Evolutionary conservation across 1,140 invertebrate species (phyloP), one percentile per base, ranked within the genome.

Genomic region (Ceratitis capitata): DNA sequence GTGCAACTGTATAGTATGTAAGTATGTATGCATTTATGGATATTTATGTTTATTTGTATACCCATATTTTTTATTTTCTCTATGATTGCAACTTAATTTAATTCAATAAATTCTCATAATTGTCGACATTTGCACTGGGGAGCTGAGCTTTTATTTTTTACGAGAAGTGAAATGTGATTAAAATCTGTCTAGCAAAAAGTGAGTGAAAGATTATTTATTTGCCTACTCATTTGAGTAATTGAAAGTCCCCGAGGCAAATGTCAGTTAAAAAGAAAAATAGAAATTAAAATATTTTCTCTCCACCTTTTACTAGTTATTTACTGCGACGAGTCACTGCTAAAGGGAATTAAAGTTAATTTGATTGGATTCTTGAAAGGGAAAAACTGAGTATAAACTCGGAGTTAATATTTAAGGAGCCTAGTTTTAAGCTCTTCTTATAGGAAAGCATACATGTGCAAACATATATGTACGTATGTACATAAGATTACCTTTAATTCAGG

Each of bases 11-110:
- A 56, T n/a, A n/a, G n/a, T 56, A 56, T 56, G 0, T 9, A 14
- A 19, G 12, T 56, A 56, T 56, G 51, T 56, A 1, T 3, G 23
- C 10, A 6, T 4, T 1, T 29, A 12, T 61, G 29, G 29, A 26
- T 61, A 12, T 61, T 0, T 61, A n/a, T n/a, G n/a, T n/a, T n/a
- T n/a, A n/a, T 56, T 23, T 23, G 19, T 56, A n/a, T 56, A n/a
- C 51, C 51, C 4, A n/a, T n/a, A 26, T 61, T 16, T 78, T 78
- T 78, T 45, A 10, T 45, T 78, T 78, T 42, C 39, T 78, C 39
- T 23, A 78, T 78, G 69, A 78, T 78, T 78, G 42, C 69, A 78
- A 10, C 45, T 78, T 45, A 78, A 78, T 45, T 78, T 78, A 78
- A 78, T 78, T 78, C 69, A 78, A 45, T 78, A 39, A 78, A 78